Conservation (phyloP, 2,797 vertebrate species). For the Columba guinea region DNA sequence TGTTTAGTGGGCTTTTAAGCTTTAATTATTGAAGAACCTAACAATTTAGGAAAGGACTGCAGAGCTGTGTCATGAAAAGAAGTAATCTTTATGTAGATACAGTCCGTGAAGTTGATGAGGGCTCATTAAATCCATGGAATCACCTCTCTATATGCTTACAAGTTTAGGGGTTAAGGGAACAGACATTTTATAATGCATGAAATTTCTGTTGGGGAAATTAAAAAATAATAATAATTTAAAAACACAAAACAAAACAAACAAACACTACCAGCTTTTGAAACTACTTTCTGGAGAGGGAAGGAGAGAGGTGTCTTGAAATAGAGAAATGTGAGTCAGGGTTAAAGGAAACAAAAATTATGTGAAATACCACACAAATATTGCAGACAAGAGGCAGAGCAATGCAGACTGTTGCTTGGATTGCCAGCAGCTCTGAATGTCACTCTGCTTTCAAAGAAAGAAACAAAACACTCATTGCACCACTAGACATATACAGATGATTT, state of each 20-base stretch:
- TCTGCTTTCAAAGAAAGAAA: not conserved
- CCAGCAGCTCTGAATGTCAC: not conserved
- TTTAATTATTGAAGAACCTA: not conserved
- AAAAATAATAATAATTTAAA: not conserved
- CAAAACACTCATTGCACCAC: not conserved
- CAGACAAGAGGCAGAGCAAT: not conserved
- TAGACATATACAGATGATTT: not conserved
- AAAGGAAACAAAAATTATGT: not conserved
- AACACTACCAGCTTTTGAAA: not conserved
- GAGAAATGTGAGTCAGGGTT: not conserved
- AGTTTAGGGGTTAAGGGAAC: not conserved
- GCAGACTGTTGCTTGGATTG: not conserved
- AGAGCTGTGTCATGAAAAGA: not conserved
- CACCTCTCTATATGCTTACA: not conserved
- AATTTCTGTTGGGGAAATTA: not conserved
- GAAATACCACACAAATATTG: not conserved
- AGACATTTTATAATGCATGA: not conserved
- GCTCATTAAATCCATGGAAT: not conserved
- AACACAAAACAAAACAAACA: too few species aligned
- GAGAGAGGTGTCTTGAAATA: not conserved
- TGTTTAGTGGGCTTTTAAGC: not conserved
- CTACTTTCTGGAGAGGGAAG: not conserved
- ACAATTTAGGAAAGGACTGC: not conserved
- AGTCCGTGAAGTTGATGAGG: not conserved
- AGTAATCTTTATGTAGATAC: not conserved